phyloP scores from a whole-genome alignment of 2,888 invertebrate species.

The Neocrepidodera transversa region DNA sequence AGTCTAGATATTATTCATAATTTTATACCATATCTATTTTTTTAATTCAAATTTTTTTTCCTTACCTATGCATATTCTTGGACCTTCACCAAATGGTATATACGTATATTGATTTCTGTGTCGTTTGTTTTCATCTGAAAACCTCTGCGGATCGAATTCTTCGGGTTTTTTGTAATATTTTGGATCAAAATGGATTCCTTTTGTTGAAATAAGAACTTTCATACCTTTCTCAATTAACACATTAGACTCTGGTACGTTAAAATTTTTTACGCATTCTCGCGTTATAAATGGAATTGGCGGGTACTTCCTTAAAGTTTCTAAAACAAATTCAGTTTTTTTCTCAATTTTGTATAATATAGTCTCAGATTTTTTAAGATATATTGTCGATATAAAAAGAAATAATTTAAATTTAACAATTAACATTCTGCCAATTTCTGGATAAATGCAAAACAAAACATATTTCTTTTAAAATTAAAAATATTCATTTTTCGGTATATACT shows the following conservation, averaged over 20 bases:
- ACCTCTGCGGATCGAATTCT: constrained; percentile 40
- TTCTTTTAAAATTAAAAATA: no score
- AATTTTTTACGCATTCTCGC: constrained; percentile 36
- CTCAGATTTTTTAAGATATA: no score
- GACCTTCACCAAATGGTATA: constrained; percentile 42
- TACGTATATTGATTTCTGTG: constrained; percentile 31
- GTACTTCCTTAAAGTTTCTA: constrained; percentile 41
- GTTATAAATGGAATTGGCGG: constrained; percentile 36
- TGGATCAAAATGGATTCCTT: constrained; percentile 36
- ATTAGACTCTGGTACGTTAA: constrained; percentile 37
- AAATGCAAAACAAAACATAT: no score
- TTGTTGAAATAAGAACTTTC: constrained; percentile 30
- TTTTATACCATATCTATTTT: no score
- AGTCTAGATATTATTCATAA: no score
- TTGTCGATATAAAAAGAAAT: no score
- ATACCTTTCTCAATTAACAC: constrained; percentile 36
- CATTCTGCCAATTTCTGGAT: no score
- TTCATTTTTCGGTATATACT: no score
- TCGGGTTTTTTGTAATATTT: constrained; percentile 36
- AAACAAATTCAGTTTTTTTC: no score
- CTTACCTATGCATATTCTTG: constrained; percentile 39
- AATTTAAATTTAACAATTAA: no score
- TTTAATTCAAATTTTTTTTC: no score
- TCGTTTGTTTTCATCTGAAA: constrained; percentile 35
- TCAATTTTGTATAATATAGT: no score